A percentile compares a stretch with the other conserved stretches of the same genome.
These are phyloP conservation scores for Crax fasciolata DNA, from an alignment of 2,797 vertebrate genomes.

Conservation along the genomic window DNA sequence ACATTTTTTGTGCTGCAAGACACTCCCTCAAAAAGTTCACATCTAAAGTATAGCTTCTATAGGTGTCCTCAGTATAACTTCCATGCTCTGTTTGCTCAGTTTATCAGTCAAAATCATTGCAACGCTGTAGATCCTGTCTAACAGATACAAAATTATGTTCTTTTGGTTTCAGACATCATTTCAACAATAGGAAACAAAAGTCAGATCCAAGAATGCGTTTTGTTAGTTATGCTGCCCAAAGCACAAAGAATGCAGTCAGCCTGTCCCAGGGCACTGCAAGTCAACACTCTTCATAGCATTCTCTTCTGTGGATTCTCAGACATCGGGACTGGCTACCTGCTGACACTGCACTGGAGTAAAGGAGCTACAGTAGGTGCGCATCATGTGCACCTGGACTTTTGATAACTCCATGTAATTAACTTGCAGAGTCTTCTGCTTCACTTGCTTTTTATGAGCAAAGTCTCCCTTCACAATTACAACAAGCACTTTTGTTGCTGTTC, in stretches of 20 bases:
- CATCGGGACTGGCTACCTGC: neutral
- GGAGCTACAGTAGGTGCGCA: neutral
- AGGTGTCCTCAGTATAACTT: neutral
- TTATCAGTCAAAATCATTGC: slow-evolving; percentile 41
- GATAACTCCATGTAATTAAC: neutral
- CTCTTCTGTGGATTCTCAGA: neutral
- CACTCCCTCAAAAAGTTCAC: neutral
- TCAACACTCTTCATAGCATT: slow-evolving; percentile 21
- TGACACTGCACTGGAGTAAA: neutral
- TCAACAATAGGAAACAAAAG: slow-evolving; percentile 27
- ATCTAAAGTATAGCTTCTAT: neutral
- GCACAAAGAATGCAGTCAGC: neutral
- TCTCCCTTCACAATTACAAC: neutral
- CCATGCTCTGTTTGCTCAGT: neutral
- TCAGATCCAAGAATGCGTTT: neutral
- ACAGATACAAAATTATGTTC: neutral
- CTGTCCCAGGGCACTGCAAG: slow-evolving; percentile 30
- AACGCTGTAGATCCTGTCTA: neutral
- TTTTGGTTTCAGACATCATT: slow-evolving; percentile 13
- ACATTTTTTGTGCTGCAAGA: neutral
- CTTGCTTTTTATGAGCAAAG: neutral
- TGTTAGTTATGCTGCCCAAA: neutral
- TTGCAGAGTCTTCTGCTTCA: slow-evolving; percentile 18
- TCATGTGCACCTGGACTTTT: neutral
- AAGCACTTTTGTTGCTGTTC: neutral